A percentile compares a stretch with the other conserved stretches of the same genome.
These are phyloP conservation scores for Ptychoptera albimana DNA, from an alignment of 2,888 invertebrate species.

Conservation along the genomic window DNA sequence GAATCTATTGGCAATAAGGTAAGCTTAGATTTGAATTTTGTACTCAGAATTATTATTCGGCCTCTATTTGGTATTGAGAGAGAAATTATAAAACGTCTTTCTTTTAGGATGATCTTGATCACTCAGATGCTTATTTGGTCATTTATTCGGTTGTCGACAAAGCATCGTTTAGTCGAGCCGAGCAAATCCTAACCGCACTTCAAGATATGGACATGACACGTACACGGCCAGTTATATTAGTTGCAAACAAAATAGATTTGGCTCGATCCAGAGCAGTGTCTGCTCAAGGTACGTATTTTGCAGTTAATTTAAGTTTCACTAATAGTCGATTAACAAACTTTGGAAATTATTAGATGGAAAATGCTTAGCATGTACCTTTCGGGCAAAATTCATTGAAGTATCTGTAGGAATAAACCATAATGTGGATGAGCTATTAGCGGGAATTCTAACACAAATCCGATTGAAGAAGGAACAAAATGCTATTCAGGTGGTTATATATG, in stretches of 20 bases:
- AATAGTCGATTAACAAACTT: not conserved
- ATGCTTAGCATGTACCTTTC: constrained; percentile 77
- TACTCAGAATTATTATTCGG: not conserved
- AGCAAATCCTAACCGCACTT: constrained; percentile 59
- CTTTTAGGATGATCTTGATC: constrained; percentile 58
- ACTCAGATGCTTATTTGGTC: constrained; percentile 70
- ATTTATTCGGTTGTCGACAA: constrained; percentile 87
- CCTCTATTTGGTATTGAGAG: too few relatives aligned
- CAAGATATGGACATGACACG: constrained; percentile 65
- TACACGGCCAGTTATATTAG: constrained; percentile 65
- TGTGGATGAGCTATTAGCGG: constrained; percentile 88
- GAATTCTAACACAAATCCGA: constrained; percentile 79
- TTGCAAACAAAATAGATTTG: constrained; percentile 87
- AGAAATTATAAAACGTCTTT: too few relatives aligned
- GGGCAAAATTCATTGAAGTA: constrained; percentile 87
- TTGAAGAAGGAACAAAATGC: constrained; percentile 44
- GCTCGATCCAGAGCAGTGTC: constrained; percentile 79
- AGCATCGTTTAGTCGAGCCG: constrained; percentile 69
- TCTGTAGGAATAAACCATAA: constrained; percentile 95
- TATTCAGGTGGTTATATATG: not conserved
- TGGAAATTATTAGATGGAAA: constrained; percentile 60
- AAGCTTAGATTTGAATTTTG: constrained; percentile 7
- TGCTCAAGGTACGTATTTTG: constrained; percentile 57
- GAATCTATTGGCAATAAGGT: constrained; percentile 27
- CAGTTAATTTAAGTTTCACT: not conserved